Conservation (phyloP, 37 sponge, comb jelly and placozoan genomes). For the Spongilla lacustris region DNA sequence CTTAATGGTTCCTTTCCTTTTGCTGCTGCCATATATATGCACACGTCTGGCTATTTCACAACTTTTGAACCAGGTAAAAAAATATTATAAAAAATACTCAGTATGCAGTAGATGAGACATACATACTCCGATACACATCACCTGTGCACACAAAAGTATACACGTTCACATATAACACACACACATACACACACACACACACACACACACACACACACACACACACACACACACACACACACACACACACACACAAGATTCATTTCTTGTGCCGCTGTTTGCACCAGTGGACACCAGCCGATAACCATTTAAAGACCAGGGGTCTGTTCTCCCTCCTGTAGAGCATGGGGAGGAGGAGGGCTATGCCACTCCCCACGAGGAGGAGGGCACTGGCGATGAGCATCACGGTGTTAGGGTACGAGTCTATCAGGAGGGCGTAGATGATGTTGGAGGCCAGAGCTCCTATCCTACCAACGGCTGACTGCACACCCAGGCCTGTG, state of each 20-base stretch:
- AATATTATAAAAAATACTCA: too few species aligned
- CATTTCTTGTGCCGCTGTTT: background rate
- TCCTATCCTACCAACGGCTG: background rate
- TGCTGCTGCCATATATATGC: too few species aligned
- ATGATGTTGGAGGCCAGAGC: constrained; percentile 17
- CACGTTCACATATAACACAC: background rate
- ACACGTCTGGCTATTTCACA: too few species aligned
- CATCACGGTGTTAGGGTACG: constrained; percentile 2
- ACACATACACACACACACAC: background rate
- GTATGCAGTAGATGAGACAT: too few species aligned
- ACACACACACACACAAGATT: background rate
- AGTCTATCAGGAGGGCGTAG: constrained; percentile 31
- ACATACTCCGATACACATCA: too few species aligned
- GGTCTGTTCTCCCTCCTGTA: constrained; percentile 32
- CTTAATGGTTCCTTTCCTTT: too few species aligned
- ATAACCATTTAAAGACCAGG: constrained; percentile 12
- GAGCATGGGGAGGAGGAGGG: constrained; percentile 22
- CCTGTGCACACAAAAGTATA: too few species aligned
- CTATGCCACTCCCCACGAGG: background rate
- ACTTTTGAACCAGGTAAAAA: too few species aligned
- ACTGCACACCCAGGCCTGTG: constrained; percentile 28
- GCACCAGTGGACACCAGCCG: background rate
- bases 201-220: background rate
- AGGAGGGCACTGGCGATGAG: background rate
- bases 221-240: background rate